Evolutionary conservation across 2,113 vertebrate genomes (phyloP).

Genomic region (Gnathonemus echidnorhynchus): DNA sequence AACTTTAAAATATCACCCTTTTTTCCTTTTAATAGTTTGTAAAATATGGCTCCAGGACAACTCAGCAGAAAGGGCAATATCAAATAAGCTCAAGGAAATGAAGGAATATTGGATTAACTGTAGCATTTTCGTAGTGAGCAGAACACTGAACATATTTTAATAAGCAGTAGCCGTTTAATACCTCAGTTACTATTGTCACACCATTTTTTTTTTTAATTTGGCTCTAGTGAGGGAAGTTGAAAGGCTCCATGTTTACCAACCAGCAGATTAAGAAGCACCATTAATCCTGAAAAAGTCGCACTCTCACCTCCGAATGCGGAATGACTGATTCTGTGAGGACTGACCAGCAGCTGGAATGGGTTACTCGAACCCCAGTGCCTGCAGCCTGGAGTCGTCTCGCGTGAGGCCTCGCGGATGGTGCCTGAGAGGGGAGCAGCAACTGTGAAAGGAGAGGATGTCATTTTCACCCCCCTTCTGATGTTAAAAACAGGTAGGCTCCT

Average conservation of each 20-base stretch:
- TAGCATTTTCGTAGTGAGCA: not conserved
- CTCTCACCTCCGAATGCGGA: slow-evolving; percentile 30
- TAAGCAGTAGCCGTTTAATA: not conserved
- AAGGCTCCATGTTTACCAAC: not conserved
- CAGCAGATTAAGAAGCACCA: slow-evolving; percentile 5
- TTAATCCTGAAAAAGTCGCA: not conserved
- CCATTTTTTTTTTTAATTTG: not conserved
- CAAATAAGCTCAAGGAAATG: not conserved
- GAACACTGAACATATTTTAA: not conserved
- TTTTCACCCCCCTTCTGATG: slow-evolving; percentile 66
- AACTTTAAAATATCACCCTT: not conserved
- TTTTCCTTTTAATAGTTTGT: not conserved
- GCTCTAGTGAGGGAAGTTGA: not conserved
- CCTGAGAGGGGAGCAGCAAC: slow-evolving; percentile 59
- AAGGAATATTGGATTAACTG: not conserved
- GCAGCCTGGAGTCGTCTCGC: slow-evolving; percentile 63
- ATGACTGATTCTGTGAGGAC: slow-evolving; percentile 36
- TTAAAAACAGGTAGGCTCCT: slow-evolving; percentile 71
- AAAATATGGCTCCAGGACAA: not conserved
- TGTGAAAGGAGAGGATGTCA: slow-evolving; percentile 63
- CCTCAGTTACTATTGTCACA: not conserved
- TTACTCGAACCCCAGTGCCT: slow-evolving; percentile 30
- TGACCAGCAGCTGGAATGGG: slow-evolving; percentile 29
- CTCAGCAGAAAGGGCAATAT: not conserved
- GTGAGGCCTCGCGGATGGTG: slow-evolving; percentile 71